Base-by-base conservation (phyloP, 2,888 invertebrate species). In the Drosophila helvetica region DNA sequence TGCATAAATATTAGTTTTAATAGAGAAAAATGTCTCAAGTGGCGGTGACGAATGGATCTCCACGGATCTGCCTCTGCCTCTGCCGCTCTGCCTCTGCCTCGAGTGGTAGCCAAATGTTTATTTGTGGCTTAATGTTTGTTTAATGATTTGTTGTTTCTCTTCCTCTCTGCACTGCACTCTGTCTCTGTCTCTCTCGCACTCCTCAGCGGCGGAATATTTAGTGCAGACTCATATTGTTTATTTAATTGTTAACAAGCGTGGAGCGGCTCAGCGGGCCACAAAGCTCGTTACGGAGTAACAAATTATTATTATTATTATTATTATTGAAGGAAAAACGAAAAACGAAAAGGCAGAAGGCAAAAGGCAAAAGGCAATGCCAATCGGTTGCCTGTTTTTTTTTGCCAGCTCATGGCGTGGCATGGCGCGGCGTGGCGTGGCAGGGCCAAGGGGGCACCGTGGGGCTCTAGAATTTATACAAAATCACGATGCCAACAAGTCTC, bases 401-500 rank as follows among this genome's bases (percentile, higher is more conserved):
- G 89, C 84, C 81, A 89, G 86, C 84, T 73, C 78, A 46, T 38
- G 65, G 61, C 38, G 71, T 15, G 33, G 38, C 38, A 60, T 15
- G 38, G 33, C 33, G n/a, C 51, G 55, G 70, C 47, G 60, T 15
- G 33, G 38, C 38, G 62, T 15, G 38, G 33, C 33, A 3, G 12
- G 33, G 38, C 38, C 38, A 38, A 38, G 38, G 38, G 38, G 15
- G 33, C 33, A 12, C 12, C 6, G 38, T 38, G 38, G 38, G 38
- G 30, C 30, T 38, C 38, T 38, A 80, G 83, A 83, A 83, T 86
- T 83, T 84, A 80, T 85, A 85, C 77, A 72, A 84, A 87, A 85
- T 85, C 87, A 89, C 87, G 85, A 71, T 89, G 87, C 85, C 89
- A 87, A 65, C 79, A 75, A 85, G 90, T 88, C 89, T 90, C 90